Base-by-base conservation (phyloP, 2,888 invertebrate species). In the Toxonevra muliebris region DNA sequence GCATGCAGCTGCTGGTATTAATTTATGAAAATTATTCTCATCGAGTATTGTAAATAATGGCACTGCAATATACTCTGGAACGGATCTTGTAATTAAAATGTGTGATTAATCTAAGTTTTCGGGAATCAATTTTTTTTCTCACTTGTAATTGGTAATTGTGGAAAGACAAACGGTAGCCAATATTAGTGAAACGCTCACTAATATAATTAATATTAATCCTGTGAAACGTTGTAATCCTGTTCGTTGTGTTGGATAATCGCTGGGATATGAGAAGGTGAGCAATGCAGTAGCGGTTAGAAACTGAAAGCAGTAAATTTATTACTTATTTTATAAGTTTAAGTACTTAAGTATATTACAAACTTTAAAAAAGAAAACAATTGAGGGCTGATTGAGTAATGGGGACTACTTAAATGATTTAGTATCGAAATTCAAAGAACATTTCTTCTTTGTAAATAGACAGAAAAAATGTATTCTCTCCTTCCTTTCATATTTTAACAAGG, bases 1-100 rank as follows among this genome's bases (percentile, higher is more conserved):
- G 63, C 87, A 86, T n/a, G 88, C 87, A 74, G 88, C 87, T 41
- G 87, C 86, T 11, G 88, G 87, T 61, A 88, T 82, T 41, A 88
- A 84, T 82, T 88, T 88, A 69, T 87, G 87, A 40, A 88, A 87
- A 73, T 87, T 87, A 53, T 87, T 85, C 69, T 86, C 84, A 74
- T 88, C 88, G 63, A 89, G 86, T 59, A 88, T 86, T 68, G 85
- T 83, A 53, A 89, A 87, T 9, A 86, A 68, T 20, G 86, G 86
- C 17, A 84, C 84, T 10, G 85, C 85, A 19, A 81, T 77, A 66
- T 84, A 86, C 15, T 84, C 84, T n/a, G 79, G 74, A 1, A 76
- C 74, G 2, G 77, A 7, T 76, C 85, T 85, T 4, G 0, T 69
- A 73, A 17, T 42, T 13, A n/a, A 15, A 58, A 0, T 61, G 17